These are phyloP conservation scores for Etia nguti DNA, from an alignment of 2,113 vertebrate species.

Conservation along the genomic window DNA sequence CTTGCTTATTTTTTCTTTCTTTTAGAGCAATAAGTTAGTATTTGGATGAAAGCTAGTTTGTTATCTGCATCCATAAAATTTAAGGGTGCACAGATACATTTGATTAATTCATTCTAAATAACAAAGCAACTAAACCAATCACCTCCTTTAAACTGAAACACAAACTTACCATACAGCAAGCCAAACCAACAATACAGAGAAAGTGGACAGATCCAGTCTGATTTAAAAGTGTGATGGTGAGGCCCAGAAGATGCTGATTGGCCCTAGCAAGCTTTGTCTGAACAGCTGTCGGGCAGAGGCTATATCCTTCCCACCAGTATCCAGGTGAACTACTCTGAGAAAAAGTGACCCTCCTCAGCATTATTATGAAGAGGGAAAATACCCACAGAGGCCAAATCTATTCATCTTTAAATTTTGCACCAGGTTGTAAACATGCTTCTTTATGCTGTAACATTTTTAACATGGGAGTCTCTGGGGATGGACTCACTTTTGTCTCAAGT, in stretches of 20 bases:
- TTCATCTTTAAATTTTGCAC: not conserved
- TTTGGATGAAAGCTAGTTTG: not conserved
- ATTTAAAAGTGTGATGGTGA: not conserved
- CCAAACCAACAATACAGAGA: not conserved
- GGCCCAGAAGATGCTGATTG: not conserved
- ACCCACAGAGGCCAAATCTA: not conserved
- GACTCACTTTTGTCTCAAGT: not conserved
- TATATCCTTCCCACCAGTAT: not conserved
- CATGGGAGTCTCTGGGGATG: not conserved
- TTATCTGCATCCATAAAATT: not conserved
- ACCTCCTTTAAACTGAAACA: not conserved
- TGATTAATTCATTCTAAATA: not conserved
- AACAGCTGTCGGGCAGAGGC: not conserved
- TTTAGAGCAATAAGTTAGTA: not conserved
- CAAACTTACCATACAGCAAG: not conserved
- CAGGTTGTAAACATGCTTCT: not conserved
- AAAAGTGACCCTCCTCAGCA: not conserved
- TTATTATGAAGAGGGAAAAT: not conserved
- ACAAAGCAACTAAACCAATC: not conserved
- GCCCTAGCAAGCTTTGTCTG: fast-evolving
- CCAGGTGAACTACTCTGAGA: not conserved
- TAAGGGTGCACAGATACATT: not conserved
- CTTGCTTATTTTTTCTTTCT: not conserved
- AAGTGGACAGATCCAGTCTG: not conserved
- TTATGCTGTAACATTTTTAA: not conserved